Evolutionary conservation across 2,113 vertebrate species (phyloP), one percentile per base, ranked within the genome.

Genomic region (Dicentrarchus labrax): DNA sequence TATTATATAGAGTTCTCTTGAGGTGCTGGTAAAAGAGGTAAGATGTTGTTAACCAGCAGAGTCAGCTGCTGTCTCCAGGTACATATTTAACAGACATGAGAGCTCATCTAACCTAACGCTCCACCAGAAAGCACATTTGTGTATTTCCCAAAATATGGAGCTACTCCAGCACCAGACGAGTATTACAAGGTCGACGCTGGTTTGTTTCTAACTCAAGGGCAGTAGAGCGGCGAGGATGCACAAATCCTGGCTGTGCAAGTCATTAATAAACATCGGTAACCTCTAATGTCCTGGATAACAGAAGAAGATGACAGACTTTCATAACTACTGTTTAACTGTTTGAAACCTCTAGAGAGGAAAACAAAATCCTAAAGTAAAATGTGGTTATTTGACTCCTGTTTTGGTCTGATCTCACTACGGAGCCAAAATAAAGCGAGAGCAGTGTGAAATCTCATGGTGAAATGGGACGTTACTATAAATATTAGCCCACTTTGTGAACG

Each of bases 401-500:
- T 72, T 47, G 53, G 4, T 71, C 76, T 74, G 72, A 83, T 89
- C 86, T 53, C 72, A 90, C 62, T 66, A 69, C 41, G 76, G 39
- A 78, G 77, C 86, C 51, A 84, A 69, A 92, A 87, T 78, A 89
- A 85, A 88, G 74, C 1, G 4, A 61, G 83, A 89, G 78, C 76
- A 15, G 76, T 76, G 91, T 94, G 89, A 93, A 91, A 92, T 86
- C 82, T 90, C 73, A 36, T 57, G 62, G 78, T 84, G 86, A 94
- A 94, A 88, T 92, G 82, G 94, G 92, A 81, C 86, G 22, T 47
- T 82, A 41, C 94, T 95, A 95, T 86, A 95, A 94, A 95, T 95
- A 95, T 90, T 90, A 91, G 88, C 94, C 92, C 91, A 94, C 83
- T 93, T 94, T 91, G 53, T 78, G 67, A 88, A 86, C 21, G 13